Conservation (phyloP, 2,113 vertebrate species). For the Ailurus styani region DNA sequence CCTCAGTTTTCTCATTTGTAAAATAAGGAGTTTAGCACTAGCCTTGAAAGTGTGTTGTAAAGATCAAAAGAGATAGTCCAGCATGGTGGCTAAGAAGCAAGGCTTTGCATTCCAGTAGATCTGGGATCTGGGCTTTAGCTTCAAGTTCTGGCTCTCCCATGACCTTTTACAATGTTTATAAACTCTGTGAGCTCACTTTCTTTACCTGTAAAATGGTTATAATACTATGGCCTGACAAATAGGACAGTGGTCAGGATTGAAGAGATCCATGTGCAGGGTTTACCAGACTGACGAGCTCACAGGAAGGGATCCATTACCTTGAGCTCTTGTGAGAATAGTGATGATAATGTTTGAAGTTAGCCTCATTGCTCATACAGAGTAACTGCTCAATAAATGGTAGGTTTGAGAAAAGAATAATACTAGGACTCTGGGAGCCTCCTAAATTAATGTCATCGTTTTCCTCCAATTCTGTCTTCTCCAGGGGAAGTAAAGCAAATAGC, state of each 20-base stretch:
- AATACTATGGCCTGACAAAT: background rate
- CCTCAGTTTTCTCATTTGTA: background rate
- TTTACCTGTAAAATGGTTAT: background rate
- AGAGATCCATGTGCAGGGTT: background rate
- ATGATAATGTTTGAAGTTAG: background rate
- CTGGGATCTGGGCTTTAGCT: background rate
- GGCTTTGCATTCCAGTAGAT: background rate
- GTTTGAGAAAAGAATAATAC: background rate
- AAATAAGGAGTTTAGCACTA: background rate
- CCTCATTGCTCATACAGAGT: background rate
- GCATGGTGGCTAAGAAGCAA: background rate
- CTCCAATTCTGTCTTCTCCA: conserved; percentile 25
- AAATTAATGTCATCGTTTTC: background rate
- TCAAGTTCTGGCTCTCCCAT: background rate
- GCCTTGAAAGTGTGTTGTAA: background rate
- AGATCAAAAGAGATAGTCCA: background rate
- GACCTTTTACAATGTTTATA: background rate
- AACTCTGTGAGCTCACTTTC: background rate
- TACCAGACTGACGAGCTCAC: background rate
- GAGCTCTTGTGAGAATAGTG: background rate
- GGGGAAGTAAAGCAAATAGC: conserved; percentile 61
- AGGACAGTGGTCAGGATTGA: background rate
- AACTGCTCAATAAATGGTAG: background rate
- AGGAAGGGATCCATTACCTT: background rate
- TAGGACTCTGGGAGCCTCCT: background rate